Conservation (phyloP, 2,113 vertebrate species). For the Todiramphus saurophagus region DNA sequence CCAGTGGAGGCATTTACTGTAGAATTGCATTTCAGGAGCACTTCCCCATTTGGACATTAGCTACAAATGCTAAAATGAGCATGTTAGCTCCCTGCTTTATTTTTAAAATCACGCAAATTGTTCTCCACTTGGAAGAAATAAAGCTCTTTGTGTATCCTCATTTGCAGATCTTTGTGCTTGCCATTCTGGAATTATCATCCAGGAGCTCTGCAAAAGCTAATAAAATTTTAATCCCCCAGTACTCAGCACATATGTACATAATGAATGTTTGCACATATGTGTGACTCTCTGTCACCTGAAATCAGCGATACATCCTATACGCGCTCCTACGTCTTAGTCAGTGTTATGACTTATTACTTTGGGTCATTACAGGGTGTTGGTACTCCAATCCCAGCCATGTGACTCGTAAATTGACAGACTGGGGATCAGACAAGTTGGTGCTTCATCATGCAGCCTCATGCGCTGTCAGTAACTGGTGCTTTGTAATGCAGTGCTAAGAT, state of each 20-base stretch:
- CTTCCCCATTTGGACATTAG: not conserved
- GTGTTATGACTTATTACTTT: not conserved
- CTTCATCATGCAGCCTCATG: not conserved
- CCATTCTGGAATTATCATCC: not conserved
- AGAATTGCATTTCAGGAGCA: not conserved
- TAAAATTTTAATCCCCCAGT: not conserved
- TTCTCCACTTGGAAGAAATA: not conserved
- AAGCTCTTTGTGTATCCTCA: not conserved
- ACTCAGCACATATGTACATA: accelerated
- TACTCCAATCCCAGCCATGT: not conserved
- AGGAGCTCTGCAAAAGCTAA: not conserved
- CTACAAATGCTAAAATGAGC: not conserved
- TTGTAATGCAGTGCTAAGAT: not conserved
- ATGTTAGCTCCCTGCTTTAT: not conserved
- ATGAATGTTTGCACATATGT: not conserved
- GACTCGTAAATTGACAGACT: not conserved
- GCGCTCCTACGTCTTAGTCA: not conserved
- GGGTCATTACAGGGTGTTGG: not conserved
- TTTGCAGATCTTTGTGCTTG: not conserved
- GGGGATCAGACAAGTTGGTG: not conserved
- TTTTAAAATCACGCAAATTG: not conserved
- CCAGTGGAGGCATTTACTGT: not conserved
- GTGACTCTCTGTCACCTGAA: not conserved
- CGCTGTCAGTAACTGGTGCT: not conserved
- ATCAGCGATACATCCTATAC: not conserved